phyloP scores from a whole-genome alignment of 2,888 invertebrate genomes.

The Nephrotoma guestfalica region DNA sequence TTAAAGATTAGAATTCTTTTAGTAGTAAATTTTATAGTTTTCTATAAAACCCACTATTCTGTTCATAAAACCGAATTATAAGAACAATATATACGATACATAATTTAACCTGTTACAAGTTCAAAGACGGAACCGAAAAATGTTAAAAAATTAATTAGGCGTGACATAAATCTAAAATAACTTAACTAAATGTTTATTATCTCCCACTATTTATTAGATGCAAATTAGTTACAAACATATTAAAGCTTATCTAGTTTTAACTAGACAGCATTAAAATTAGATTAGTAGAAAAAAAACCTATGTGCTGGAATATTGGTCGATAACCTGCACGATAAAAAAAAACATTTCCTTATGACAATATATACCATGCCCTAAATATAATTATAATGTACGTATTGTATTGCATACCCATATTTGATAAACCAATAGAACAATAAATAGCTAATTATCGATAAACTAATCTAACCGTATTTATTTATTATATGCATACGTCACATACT shows the following conservation, averaged over 20 bases:
- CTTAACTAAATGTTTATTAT: background rate
- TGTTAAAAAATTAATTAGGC: too few species aligned
- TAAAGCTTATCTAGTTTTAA: background rate
- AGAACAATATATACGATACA: too few species aligned
- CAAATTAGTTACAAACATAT: background rate
- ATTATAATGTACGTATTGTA: background rate
- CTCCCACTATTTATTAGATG: background rate
- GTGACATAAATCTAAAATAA: too few species aligned
- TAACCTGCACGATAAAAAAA: background rate
- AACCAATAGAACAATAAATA: background rate
- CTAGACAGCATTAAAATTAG: background rate
- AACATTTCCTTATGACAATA: background rate
- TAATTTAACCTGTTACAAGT: too few species aligned
- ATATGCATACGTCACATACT: background rate
- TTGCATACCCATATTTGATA: background rate
- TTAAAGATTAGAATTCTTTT: too few species aligned
- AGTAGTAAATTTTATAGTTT: too few species aligned
- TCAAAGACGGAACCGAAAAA: too few species aligned
- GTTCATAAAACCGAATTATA: too few species aligned
- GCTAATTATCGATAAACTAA: background rate
- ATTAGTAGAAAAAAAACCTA: background rate
- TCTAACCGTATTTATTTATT: background rate
- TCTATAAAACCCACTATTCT: too few species aligned
- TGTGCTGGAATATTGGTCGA: background rate
- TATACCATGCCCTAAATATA: background rate